Percentiles rank a stretch among this genome's conserved stretches.
Conservation (phyloP, 2,797 vertebrate species). For the Cichlasoma orientale region DNA sequence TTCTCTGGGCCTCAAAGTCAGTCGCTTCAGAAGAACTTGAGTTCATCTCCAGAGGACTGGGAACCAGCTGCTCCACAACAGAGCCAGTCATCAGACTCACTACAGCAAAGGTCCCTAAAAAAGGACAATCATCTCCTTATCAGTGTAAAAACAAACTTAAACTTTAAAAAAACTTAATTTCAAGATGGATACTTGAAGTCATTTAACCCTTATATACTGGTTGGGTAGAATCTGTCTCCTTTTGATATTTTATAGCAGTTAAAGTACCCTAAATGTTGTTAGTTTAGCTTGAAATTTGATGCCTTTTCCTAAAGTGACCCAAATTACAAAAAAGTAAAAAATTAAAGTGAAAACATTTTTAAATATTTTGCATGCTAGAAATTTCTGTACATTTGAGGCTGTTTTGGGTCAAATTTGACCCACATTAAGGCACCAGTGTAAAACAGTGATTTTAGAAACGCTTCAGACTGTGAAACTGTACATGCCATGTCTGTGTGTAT, state of each 20-base stretch:
- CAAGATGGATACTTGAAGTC: background rate
- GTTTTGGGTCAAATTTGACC: background rate
- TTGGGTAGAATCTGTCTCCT: background rate
- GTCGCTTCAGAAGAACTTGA: slow-evolving; percentile 77
- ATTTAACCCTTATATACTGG: background rate
- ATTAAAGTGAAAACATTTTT: background rate
- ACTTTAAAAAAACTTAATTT: background rate
- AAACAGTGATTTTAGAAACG: background rate
- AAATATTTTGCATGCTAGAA: background rate
- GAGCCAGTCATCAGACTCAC: slow-evolving; percentile 93
- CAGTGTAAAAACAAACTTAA: background rate
- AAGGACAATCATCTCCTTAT: slow-evolving; percentile 11
- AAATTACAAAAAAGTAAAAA: background rate
- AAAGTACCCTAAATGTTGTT: no score
- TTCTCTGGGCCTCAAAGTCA: slow-evolving; percentile 85
- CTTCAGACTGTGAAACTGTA: background rate
- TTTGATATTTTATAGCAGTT: background rate
- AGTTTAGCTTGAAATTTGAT: rapidly evolving
- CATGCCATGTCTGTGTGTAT: background rate
- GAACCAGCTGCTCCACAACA: slow-evolving; percentile 88
- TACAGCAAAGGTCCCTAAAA: slow-evolving; percentile 91
- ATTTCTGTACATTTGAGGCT: rapidly evolving
- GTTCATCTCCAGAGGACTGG: slow-evolving; percentile 82
- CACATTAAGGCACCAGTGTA: background rate
- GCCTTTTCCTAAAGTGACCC: background rate